Base-by-base conservation (phyloP, 1,140 invertebrate genomes). In the Drosophila biarmipes region DNA sequence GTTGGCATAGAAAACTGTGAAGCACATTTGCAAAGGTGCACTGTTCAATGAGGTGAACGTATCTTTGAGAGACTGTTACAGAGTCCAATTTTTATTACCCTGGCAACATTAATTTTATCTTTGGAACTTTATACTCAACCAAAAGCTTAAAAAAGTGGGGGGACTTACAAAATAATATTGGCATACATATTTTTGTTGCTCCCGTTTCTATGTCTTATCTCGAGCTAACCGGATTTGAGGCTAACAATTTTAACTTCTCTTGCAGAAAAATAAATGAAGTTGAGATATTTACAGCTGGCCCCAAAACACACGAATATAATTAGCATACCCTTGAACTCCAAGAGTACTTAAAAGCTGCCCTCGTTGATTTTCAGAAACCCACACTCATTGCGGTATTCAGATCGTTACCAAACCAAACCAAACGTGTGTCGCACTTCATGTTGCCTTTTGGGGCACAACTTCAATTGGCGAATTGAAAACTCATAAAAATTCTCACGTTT, bases 401-500 rank as follows among this genome's bases (percentile, higher is more conserved):
- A 45, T 59, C 34, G 19, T 61, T 58, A 35, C 40, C 40, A 3
- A n/a, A n/a, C n/a, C 35, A 29, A 31, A 58, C 40, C 49, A 67
- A 76, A 77, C 78, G 57, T 68, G 64, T 84, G 64, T 72, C 64
- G 80, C 69, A 71, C 64, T 81, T 64, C 45, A 52, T 19, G 19
- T 37, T 27, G 38, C 45, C 49, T 56, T 52, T 49, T 45, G 57
- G 43, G 57, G 35, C 63, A 82, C 42, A 53, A 35, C 35, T 74
- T 48, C 42, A 27, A 61, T 76, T 87, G 63, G 64, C 78, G 68
- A 87, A 86, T 87, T 78, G 82, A 64, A 87, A 75, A 87, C 82
- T 86, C 82, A 63, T 87, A 75, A 87, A 72, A 87, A 67, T 78
- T 78, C 74, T 87, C 81, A 86, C 81, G 81, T 86, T 86, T 82